These are phyloP conservation scores for Carcharodon carcharias DNA, from an alignment of 2,797 vertebrate species.

Conservation along the genomic window DNA sequence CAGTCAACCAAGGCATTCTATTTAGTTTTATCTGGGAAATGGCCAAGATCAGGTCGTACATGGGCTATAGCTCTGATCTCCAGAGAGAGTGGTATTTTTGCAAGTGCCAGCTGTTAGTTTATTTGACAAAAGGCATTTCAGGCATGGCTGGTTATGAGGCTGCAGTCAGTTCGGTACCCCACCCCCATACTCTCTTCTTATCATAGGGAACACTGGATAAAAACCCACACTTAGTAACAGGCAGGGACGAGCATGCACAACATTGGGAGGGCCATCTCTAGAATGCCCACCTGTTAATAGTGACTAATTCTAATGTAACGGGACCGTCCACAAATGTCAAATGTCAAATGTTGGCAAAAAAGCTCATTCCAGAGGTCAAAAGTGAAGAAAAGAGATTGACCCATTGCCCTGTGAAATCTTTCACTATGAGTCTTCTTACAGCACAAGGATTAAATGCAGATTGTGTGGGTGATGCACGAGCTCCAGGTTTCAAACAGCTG, in stretches of 20 bases:
- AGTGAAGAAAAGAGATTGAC: neutral
- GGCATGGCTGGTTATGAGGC: neutral
- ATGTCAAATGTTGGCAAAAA: neutral
- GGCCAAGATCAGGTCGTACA: neutral
- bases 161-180: neutral
- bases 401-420: too few relatives aligned
- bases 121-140: neutral
- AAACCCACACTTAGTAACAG: neutral
- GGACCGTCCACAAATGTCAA: neutral
- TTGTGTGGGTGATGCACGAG: neutral
- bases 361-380: neutral
- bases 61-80: neutral
- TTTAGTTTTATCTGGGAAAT: neutral
- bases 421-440: neutral
- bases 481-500: neutral
- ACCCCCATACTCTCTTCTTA: neutral
- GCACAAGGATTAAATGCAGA: neutral
- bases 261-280: neutral
- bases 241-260: fast-evolving
- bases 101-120: neutral
- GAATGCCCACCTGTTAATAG: neutral
- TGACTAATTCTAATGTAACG: neutral
- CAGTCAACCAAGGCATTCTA: neutral
- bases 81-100: neutral
- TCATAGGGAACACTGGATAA: neutral